phyloP scores from a whole-genome alignment of 2,113 vertebrate species.

The Saguinus midas region DNA sequence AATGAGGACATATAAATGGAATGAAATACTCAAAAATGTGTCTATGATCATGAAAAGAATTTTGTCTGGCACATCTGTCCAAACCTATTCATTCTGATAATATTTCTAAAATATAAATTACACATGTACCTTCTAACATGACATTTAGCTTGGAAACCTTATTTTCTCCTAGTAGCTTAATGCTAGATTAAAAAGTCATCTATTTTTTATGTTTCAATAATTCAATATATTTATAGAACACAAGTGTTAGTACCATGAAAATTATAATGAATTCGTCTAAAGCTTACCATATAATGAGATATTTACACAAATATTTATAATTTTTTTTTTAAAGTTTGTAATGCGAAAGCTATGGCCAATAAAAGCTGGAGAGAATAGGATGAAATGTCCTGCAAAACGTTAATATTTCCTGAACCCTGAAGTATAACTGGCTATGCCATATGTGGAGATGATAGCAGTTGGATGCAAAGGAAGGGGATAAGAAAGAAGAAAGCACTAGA shows the following conservation, averaged over 20 bases:
- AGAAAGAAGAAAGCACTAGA: not conserved
- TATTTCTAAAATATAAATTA: not conserved
- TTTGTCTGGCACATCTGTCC: not conserved
- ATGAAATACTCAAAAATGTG: slow-evolving; percentile 2
- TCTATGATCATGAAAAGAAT: not conserved
- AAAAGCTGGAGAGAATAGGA: not conserved
- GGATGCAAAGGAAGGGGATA: not conserved
- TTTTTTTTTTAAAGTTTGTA: not conserved
- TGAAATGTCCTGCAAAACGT: not conserved
- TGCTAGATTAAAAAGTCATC: not conserved
- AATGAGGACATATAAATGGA: not conserved
- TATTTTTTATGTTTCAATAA: not conserved
- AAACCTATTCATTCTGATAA: not conserved
- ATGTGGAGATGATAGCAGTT: not conserved
- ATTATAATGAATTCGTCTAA: slow-evolving; percentile 6
- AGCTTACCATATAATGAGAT: not conserved
- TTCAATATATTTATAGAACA: not conserved
- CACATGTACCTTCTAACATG: not conserved
- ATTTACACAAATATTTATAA: not conserved
- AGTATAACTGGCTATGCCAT: too few species aligned
- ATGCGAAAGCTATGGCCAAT: not conserved
- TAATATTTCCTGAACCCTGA: not conserved
- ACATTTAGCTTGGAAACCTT: slow-evolving; percentile 5
- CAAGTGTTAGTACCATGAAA: not conserved
- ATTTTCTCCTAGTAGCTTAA: not conserved